These are phyloP conservation scores for Pseudeuparius sepicola DNA, from an alignment of 2,888 invertebrate species.

Conservation along the genomic window DNA sequence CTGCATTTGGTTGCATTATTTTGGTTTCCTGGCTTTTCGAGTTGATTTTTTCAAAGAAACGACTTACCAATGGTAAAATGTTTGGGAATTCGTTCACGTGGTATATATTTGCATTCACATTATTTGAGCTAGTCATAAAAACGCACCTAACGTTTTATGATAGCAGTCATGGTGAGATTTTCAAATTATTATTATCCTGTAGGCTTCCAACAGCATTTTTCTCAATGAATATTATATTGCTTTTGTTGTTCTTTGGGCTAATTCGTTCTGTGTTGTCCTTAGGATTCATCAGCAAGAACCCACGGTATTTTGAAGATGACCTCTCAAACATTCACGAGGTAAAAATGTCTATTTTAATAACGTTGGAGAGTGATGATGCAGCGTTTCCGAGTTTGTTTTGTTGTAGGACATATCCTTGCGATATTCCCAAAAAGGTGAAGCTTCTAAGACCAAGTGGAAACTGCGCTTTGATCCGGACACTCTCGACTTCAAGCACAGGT, in stretches of 20 bases:
- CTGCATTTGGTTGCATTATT: too few species aligned
- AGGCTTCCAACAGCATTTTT: too few species aligned
- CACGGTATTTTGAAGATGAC: slow-evolving; percentile 58
- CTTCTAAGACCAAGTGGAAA: slow-evolving; percentile 38
- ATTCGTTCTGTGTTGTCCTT: slow-evolving; percentile 19
- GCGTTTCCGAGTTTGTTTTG: too few species aligned
- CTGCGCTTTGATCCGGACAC: slow-evolving; percentile 55
- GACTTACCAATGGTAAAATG: too few species aligned
- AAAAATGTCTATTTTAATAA: slow-evolving; percentile 18
- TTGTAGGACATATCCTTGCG: slow-evolving; percentile 36
- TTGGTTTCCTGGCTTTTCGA: too few species aligned
- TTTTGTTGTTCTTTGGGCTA: slow-evolving; percentile 17
- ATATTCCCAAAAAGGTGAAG: slow-evolving; percentile 25
- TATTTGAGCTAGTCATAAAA: slow-evolving; percentile 57
- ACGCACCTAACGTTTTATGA: slow-evolving; percentile 62
- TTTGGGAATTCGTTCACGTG: slow-evolving; percentile 44
- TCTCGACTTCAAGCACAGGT: slow-evolving; percentile 64
- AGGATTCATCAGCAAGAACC: slow-evolving; percentile 64
- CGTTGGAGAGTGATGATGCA: too few species aligned
- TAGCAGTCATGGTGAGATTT: slow-evolving; percentile 61
- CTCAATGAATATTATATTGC: slow-evolving; percentile 3
- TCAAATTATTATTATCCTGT: too few species aligned
- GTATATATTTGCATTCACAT: slow-evolving; percentile 56
- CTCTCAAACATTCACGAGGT: slow-evolving; percentile 48
- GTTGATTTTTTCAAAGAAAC: too few species aligned